These are phyloP conservation scores for Chloroceryle amazona DNA, from an alignment of 2,797 vertebrate species.

Conservation along the genomic window DNA sequence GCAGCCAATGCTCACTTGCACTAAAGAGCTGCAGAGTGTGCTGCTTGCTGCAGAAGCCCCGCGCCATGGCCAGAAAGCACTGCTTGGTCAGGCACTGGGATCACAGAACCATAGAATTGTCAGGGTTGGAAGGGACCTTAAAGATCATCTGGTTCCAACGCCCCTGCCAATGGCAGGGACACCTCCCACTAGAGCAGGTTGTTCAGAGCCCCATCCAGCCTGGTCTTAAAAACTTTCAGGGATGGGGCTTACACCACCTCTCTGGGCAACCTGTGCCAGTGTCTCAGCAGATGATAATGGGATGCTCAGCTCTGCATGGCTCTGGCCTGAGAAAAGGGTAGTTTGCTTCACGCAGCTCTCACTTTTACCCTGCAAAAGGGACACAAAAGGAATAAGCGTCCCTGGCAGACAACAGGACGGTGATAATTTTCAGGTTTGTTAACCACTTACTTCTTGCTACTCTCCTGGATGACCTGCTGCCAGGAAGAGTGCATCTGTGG, in stretches of 20 bases:
- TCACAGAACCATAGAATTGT: too few relatives aligned
- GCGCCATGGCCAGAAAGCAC: rapidly evolving
- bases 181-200: too few relatives aligned
- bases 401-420: neutral
- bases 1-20: neutral
- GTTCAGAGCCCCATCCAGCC: too few relatives aligned
- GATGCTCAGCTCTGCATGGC: neutral
- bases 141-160: too few relatives aligned
- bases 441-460: neutral
- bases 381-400: neutral
- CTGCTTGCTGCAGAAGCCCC: rapidly evolving
- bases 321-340: neutral
- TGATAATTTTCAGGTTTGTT: neutral
- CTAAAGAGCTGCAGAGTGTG: rapidly evolving
- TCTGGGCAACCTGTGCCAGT: too few relatives aligned
- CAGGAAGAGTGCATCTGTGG: rapidly evolving
- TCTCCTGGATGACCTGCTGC: neutral
- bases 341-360: neutral
- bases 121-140: too few relatives aligned
- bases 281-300: too few relatives aligned
- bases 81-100: rapidly evolving
- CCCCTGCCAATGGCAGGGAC: too few relatives aligned
- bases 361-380: neutral
- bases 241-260: too few relatives aligned
- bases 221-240: too few relatives aligned